Conservation (phyloP, 2,888 invertebrate genomes). For the Bugulina stolonifera region DNA sequence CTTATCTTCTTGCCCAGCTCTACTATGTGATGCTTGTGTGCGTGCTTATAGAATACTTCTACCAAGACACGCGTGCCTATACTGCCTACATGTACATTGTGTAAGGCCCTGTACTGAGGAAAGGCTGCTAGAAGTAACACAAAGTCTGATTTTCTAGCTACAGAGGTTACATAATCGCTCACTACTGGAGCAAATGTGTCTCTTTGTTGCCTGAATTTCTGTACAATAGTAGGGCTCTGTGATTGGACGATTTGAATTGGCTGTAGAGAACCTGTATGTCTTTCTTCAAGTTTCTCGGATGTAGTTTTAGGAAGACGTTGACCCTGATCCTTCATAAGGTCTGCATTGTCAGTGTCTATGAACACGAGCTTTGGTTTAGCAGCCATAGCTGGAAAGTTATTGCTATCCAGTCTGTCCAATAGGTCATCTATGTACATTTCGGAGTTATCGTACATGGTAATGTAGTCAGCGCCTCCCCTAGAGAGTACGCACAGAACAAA, state of each 20-base stretch:
- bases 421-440: conserved; percentile 11
- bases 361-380: conserved; percentile 12
- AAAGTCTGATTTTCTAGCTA: conserved; percentile 11
- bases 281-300: background rate
- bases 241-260: conserved; percentile 11
- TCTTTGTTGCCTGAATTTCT: background rate
- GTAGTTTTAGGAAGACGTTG: background rate
- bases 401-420: conserved; percentile 10
- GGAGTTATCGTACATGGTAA: background rate
- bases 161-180: background rate
- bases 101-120: background rate
- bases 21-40: conserved; percentile 8
- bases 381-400: conserved; percentile 20
- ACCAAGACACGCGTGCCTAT: conserved; percentile 14
- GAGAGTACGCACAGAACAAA: conserved; percentile 9
- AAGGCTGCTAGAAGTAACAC: conserved; percentile 10
- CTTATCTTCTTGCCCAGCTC: background rate
- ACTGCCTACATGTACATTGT: conserved; percentile 5
- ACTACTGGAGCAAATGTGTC: background rate
- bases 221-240: background rate
- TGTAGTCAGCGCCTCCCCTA: background rate
- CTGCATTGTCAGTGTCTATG: background rate
- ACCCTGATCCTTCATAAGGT: background rate
- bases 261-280: background rate
- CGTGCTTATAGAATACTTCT: conserved; percentile 14